Base-by-base conservation (phyloP, 2,888 invertebrate species). In the Pantelozetes paolii region DNA sequence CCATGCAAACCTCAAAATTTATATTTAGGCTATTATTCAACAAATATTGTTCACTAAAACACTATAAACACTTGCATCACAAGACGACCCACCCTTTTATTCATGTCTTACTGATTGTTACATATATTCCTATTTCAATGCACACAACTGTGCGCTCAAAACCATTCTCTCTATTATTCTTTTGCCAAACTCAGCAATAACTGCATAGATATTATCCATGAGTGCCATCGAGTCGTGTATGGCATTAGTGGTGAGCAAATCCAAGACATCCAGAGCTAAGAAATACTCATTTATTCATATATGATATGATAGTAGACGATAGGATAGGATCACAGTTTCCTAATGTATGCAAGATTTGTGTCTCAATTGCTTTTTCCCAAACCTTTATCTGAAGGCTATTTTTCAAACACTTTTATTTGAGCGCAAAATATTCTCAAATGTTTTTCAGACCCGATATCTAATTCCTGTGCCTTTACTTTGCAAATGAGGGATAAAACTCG, bases 31-130 rank as follows among this genome's bases (percentile, higher is more conserved):
- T 67, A 67, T 67, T 67, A 67, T 67, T 67, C 67, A 23, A 40
- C 40, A 67, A 42, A 67, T 42, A 67, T 67, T 67, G 67, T 71
- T 48, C 48, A 71, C 71, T 54, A 67, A 42, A 67, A 67, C 67
- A 67, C 67, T 67, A 67, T 67, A 67, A 67, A 67, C 67, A 67
- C 67, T 67, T 67, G 67, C 67, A 67, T 67, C 67, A 67, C 67
- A 67, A 67, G 67, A 67, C 67, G 40, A 2, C 67, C 20, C 67
- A 67, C 67, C 67, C 67, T 67, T 67, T 67, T 67, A 67, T 67
- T 67, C 67, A 67, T 67, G 67, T 67, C 67, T 67, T 67, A 67
- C 42, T 67, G 67, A 67, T 67, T 67, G 67, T 67, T 67, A 67
- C 67, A 67, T 32, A 67, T 67, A 32, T 67, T 36, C n/a, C 23